These are phyloP conservation scores for Zosterops borbonicus DNA, from an alignment of 2,113 vertebrate genomes.

Conservation along the genomic window DNA sequence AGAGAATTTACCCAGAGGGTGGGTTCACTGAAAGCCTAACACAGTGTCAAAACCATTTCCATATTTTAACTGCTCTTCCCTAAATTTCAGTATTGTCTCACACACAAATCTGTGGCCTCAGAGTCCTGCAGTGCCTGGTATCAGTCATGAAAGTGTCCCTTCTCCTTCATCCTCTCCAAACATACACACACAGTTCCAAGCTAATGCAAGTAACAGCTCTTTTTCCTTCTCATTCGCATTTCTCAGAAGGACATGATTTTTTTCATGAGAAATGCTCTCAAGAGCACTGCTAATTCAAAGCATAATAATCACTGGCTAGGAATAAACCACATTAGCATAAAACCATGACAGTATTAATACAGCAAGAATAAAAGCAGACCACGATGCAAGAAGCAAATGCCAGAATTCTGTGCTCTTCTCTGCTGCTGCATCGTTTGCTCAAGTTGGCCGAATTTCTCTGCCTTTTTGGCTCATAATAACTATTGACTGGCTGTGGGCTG, in stretches of 20 bases:
- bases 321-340: constrained; percentile 5
- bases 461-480: constrained; percentile 43
- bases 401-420: background rate
- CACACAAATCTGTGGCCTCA: background rate
- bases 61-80: background rate
- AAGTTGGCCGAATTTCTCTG: constrained; percentile 1
- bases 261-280: background rate
- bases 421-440: constrained; percentile 16
- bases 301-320: constrained; percentile 21
- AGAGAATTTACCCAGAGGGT: constrained; percentile 9
- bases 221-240: background rate
- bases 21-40: background rate
- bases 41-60: background rate
- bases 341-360: background rate
- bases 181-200: background rate
- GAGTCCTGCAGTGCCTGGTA: background rate
- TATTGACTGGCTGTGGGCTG: constrained; percentile 43
- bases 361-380: constrained; percentile 19
- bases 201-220: background rate
- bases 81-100: background rate
- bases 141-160: background rate
- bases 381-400: background rate
- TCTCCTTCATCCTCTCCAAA: background rate
- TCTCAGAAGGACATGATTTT: background rate
- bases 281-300: constrained; percentile 29